Evolutionary conservation across 2,797 vertebrate genomes (phyloP), one percentile per base, ranked within the genome.

Genomic region (Coccyzus lansbergi): DNA sequence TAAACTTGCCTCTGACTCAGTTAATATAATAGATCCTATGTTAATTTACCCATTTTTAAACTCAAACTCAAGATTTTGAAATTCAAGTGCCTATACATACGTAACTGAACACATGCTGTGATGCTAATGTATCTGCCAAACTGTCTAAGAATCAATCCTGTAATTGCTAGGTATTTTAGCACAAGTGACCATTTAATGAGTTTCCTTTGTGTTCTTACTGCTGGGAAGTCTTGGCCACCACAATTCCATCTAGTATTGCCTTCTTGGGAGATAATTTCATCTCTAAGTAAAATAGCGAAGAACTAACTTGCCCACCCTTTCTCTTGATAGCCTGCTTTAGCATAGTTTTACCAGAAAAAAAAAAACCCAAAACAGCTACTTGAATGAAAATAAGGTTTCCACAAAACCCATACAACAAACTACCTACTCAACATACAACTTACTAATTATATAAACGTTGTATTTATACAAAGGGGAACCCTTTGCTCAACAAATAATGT

Each of bases 1-100:
- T n/a, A 58, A n/a, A 34, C 12, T 8, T 38, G 8, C 2, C 34
- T 36, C 12, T 1, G 0, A 33, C 7, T 69, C 29, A n/a, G n/a
- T n/a, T n/a, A n/a, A n/a, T n/a, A n/a, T n/a, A n/a, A n/a, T n/a
- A n/a, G n/a, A n/a, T n/a, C n/a, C n/a, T n/a, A n/a, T n/a, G n/a
- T n/a, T 29, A 38, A 62, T 38, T 34, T 53, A 25, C 20, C 20
- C 3, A 4, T 6, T 64, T 88, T 70, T 52, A 48, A 33, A 42
- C 31, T 15, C 79, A 53, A 86, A 65, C 19, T 72, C n/a, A 40
- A 6, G 3, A 58, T 34, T 81, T 52, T 56, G 26, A 75, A 65
- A 76, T 22, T 55, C 34, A 51, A 3, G 13, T 52, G 12, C 26
- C 25, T 56, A 22, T 16, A 48, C 7, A 5, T 34, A 67, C 68